Evolutionary conservation across 2,888 invertebrate species (phyloP).

Genomic region (Miltochrista miniata): DNA sequence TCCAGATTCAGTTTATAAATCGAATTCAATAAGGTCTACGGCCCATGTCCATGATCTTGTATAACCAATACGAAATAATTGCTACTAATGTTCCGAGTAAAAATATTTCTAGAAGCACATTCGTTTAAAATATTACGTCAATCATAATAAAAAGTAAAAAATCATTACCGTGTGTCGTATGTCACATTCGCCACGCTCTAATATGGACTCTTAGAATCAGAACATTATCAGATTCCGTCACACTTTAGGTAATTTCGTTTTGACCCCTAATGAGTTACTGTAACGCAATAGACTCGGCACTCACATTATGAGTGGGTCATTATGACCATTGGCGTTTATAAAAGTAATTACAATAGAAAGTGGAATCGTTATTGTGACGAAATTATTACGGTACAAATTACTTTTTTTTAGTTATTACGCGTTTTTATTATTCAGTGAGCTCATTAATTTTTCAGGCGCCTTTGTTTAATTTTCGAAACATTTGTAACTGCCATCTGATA

Average conservation of each 20-base stretch:
- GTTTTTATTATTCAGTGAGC: slow-evolving; percentile 27
- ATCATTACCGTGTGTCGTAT: slow-evolving; percentile 35
- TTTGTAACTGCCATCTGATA: neutral
- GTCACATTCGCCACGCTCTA: slow-evolving; percentile 55
- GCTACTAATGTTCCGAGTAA: no score
- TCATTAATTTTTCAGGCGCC: slow-evolving; percentile 21
- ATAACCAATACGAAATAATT: no score
- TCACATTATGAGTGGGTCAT: slow-evolving; percentile 67
- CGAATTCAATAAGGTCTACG: no score
- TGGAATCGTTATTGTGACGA: slow-evolving; percentile 55
- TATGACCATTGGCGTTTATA: slow-evolving; percentile 57
- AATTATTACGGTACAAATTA: slow-evolving; percentile 39
- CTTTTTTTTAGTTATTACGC: slow-evolving; percentile 33
- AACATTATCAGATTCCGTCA: slow-evolving; percentile 78
- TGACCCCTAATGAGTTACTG: slow-evolving; percentile 70
- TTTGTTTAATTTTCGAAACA: slow-evolving; percentile 8
- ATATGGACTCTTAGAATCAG: slow-evolving; percentile 53
- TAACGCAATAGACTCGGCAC: slow-evolving; percentile 68
- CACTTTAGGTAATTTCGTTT: slow-evolving; percentile 69
- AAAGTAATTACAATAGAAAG: slow-evolving; percentile 68
- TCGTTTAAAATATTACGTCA: no score
- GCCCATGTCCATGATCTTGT: no score
- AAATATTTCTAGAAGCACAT: no score
- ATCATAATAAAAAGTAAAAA: slow-evolving; percentile 35
- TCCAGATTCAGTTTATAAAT: no score